A percentile compares a stretch with the other conserved stretches of the same genome.
phyloP scores from a whole-genome alignment of 2,888 invertebrate species.

The Drosophila kambysellisi region DNA sequence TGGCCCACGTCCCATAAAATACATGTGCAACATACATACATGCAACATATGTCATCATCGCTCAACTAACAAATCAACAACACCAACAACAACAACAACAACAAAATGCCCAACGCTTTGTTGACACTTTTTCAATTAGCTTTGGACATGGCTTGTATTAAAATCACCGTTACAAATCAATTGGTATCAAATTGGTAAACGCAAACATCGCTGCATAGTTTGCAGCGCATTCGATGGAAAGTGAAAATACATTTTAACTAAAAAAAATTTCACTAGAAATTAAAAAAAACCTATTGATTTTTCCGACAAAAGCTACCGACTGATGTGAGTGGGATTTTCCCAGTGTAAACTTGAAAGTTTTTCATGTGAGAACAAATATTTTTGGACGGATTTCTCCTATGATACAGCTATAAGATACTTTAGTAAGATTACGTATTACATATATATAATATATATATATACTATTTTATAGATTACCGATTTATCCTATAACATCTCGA shows the following conservation, averaged over 20 bases:
- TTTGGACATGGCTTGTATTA: not conserved
- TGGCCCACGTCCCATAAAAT: slow-evolving; percentile 65
- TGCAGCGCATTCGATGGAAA: slow-evolving; percentile 21
- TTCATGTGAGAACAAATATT: not conserved
- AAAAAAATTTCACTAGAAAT: not conserved
- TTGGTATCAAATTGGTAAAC: not conserved
- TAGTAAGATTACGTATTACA: too few relatives aligned
- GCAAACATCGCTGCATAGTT: slow-evolving; percentile 33
- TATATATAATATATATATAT: too few relatives aligned
- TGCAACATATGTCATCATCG: slow-evolving; percentile 34
- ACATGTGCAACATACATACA: slow-evolving; percentile 43
- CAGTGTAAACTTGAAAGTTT: not conserved
- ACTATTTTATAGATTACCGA: not conserved
- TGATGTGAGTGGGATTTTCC: not conserved
- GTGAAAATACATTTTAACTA: not conserved
- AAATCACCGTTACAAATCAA: not conserved
- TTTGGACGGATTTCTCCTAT: not conserved
- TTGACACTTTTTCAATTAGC: slow-evolving; percentile 36
- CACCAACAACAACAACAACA: not conserved
- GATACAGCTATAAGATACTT: too few relatives aligned
- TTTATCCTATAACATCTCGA: not conserved
- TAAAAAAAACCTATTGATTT: not conserved
- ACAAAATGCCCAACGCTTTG: slow-evolving; percentile 30
- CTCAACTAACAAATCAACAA: slow-evolving; percentile 23
- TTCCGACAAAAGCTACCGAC: not conserved